Base-by-base conservation (phyloP, 2,113 vertebrate genomes). In the Callopanchax toddi region DNA sequence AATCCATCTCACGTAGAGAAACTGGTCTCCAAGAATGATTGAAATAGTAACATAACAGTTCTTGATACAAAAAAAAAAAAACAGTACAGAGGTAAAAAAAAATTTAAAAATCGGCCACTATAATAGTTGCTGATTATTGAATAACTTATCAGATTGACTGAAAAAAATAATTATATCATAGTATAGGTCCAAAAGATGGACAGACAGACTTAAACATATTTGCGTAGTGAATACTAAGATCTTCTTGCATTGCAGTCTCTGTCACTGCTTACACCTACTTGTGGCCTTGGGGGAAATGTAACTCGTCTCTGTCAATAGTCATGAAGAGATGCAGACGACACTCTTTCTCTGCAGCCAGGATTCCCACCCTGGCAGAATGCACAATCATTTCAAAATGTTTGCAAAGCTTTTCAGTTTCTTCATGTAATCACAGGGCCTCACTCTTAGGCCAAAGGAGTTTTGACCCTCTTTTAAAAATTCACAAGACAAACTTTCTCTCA, bases 221-320 rank as follows among this genome's bases (percentile, higher is more conserved):
- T n/a, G 5, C 17, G 44, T 20, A 54, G 52, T 58, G 17, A 61
- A 48, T 32, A 18, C 23, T 11, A 17, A 49, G 8, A 44, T 60
- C 39, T 39, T 11, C 29, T 76, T 45, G 12, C 43, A 40, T 45
- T 36, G 21, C 25, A 40, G 23, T 50, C n/a, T 32, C 16, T 34
- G 12, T 52, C 34, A 20, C 4, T 32, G 21, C 36, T 54, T 50
- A 59, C 5, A 32, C 57, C 52, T 32, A 43, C 66, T 45, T 36
- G n/a, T 64, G 63, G 56, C 46, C 50, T 45, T 51, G n/a, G 21
- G 18, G 49, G 54, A 37, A 43, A 67, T 67, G 58, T 43, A 72
- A 71, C 49, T 22, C 25, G 45, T 43, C 40, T 63, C 58, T 20
- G 17, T 45, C 60, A 72, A 22, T 53, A 62, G 23, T 40, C 43